These are phyloP conservation scores for Pycnonotus jocosus DNA, from an alignment of 2,113 vertebrate genomes.

Conservation along the genomic window DNA sequence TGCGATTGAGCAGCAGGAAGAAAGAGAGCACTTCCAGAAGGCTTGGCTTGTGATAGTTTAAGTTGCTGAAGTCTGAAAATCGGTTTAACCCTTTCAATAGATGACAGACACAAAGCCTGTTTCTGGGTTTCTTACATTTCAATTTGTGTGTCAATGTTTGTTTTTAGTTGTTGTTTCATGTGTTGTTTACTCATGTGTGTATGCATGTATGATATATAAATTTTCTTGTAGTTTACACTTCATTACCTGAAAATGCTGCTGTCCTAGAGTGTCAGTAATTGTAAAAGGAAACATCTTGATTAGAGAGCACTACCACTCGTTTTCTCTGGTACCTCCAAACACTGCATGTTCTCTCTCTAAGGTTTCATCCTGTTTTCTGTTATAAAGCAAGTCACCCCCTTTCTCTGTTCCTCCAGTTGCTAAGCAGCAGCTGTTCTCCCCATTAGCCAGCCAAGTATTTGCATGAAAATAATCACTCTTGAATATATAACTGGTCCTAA, in stretches of 20 bases:
- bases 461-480: slow-evolving; percentile 55
- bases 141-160: not conserved
- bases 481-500: slow-evolving; percentile 18
- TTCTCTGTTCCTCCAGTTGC: slow-evolving; percentile 47
- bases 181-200: not conserved
- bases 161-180: not conserved
- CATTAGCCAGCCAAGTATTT: slow-evolving; percentile 44
- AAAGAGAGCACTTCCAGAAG: not conserved
- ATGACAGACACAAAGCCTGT: not conserved
- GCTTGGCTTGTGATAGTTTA: not conserved
- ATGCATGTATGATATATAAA: not conserved
- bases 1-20: not conserved
- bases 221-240: not conserved
- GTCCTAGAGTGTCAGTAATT: not conserved
- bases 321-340: not conserved
- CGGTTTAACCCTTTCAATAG: not conserved
- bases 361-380: not conserved
- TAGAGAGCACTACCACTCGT: not conserved
- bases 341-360: not conserved
- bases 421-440: slow-evolving; percentile 61
- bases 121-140: not conserved
- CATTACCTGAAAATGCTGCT: not conserved
- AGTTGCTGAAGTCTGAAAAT: not conserved
- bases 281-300: not conserved
- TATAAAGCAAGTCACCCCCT: slow-evolving; percentile 24